Percentiles rank a stretch among this genome's conserved stretches.
Evolutionary conservation across 2,888 invertebrate species (phyloP).

Genomic region (Campaea margaritaria): DNA sequence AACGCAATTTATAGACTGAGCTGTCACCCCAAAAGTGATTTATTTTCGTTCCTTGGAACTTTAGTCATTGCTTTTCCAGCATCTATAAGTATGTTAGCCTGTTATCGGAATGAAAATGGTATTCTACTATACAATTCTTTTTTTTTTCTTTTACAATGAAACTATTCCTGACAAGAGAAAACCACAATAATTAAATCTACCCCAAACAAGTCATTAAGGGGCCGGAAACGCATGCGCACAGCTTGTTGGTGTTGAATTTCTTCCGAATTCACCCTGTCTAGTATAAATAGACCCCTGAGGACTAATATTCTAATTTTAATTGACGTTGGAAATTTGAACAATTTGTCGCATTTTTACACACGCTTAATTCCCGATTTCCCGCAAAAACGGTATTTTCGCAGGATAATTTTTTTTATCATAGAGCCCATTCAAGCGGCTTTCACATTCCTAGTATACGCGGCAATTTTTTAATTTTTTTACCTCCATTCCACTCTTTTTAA

Average conservation of each 20-base stretch:
- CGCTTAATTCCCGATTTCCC: too few species aligned
- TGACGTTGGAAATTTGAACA: background rate
- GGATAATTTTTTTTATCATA: too few species aligned
- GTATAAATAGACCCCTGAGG: constrained; percentile 20
- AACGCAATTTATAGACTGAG: constrained; percentile 24
- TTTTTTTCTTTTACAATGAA: constrained; percentile 10
- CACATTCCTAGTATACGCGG: too few species aligned
- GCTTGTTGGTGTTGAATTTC: constrained; percentile 65
- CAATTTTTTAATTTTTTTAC: too few species aligned
- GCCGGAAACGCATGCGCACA: constrained; percentile 74
- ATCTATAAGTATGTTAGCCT: too few species aligned
- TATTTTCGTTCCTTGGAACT: constrained; percentile 3
- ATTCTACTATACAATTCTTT: too few species aligned
- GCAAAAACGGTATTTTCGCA: too few species aligned
- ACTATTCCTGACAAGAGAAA: constrained; percentile 23
- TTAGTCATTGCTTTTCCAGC: too few species aligned
- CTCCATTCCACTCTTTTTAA: too few species aligned
- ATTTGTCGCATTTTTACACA: background rate
- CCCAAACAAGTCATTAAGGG: constrained; percentile 67
- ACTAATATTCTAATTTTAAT: background rate
- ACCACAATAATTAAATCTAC: constrained; percentile 60
- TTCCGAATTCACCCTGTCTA: constrained; percentile 35
- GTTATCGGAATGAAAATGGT: too few species aligned
- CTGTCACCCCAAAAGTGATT: constrained; percentile 12
- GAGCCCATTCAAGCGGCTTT: too few species aligned